These are phyloP conservation scores for Ochotona princeps DNA, from an alignment of 2,113 vertebrate species.

Conservation along the genomic window DNA sequence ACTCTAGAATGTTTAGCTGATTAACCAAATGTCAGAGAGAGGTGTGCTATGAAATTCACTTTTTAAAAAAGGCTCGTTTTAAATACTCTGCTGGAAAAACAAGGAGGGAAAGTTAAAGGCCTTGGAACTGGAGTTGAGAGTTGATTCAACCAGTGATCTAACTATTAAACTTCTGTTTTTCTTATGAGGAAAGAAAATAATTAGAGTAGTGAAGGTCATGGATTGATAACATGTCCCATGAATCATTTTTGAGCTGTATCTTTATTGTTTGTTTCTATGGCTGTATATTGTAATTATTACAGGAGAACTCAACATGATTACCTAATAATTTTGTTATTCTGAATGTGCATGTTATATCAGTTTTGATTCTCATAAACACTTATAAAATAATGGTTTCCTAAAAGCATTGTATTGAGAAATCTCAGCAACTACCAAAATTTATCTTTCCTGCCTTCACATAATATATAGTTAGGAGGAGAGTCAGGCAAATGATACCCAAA, in stretches of 20 bases:
- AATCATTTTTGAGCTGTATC: neutral
- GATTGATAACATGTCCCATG: neutral
- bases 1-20: neutral
- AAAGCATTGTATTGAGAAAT: neutral
- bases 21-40: neutral
- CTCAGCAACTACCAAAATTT: neutral
- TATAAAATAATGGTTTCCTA: neutral
- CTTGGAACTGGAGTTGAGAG: neutral
- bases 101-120: neutral
- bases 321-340: neutral
- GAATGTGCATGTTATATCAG: neutral
- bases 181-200: neutral
- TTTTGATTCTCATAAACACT: slow-evolving; percentile 18
- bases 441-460: neutral
- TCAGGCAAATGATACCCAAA: neutral
- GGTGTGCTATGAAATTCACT: neutral
- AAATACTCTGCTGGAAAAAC: neutral
- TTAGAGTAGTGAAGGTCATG: neutral
- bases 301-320: neutral
- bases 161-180: neutral
- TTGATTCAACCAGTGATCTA: neutral
- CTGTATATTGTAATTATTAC: neutral
- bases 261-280: neutral
- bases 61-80: neutral
- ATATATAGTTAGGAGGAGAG: neutral